Percentiles rank a stretch among this genome's conserved stretches.
Conservation (phyloP, 2,797 vertebrate genomes). For the Girardinus metallicus region DNA sequence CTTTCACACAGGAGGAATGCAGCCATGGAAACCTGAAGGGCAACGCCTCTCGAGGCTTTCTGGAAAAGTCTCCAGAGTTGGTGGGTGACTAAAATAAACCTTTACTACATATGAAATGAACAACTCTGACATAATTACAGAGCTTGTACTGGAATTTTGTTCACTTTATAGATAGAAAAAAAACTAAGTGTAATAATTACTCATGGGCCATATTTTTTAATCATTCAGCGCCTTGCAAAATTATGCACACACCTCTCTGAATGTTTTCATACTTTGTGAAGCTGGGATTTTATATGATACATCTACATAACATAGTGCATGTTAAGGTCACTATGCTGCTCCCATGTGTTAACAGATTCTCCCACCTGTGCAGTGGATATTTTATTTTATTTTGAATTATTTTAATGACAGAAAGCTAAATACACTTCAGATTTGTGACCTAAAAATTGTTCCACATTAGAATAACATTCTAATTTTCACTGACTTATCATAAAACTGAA, state of each 20-base stretch:
- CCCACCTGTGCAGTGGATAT: background rate
- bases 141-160: background rate
- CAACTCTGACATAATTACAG: background rate
- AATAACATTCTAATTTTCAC: background rate
- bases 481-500: background rate
- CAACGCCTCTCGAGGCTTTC: constrained; percentile 39
- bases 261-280: background rate
- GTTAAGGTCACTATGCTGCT: background rate
- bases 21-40: constrained; percentile 57
- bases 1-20: constrained; percentile 66
- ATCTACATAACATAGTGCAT: background rate
- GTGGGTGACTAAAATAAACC: background rate
- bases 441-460: background rate
- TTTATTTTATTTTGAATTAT: background rate
- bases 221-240: background rate
- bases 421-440: background rate
- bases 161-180: background rate
- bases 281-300: background rate
- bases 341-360: background rate
- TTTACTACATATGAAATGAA: background rate
- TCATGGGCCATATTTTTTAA: background rate
- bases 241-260: background rate
- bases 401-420: background rate
- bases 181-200: background rate
- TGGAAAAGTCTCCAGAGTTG: constrained; percentile 37